A percentile compares a stretch with the other conserved stretches of the same genome.
These are phyloP conservation scores for Cryptomyrus ogoouensis DNA, from an alignment of 2,113 vertebrate genomes.

Conservation along the genomic window DNA sequence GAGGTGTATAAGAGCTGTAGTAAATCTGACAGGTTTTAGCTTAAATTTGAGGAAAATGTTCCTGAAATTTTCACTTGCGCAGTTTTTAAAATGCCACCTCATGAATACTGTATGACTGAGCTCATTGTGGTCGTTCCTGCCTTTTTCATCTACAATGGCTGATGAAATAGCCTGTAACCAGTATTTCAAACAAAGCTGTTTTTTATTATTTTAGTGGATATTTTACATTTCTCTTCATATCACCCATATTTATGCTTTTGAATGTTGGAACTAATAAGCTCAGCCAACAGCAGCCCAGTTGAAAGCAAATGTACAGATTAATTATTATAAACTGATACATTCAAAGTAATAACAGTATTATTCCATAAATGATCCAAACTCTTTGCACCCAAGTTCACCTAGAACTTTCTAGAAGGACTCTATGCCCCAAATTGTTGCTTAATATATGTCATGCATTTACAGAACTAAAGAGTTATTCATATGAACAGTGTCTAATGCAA, in stretches of 20 bases:
- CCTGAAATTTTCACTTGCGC: background rate
- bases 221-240: background rate
- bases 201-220: conserved; percentile 4
- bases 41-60: background rate
- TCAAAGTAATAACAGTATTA: background rate
- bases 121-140: background rate
- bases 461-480: background rate
- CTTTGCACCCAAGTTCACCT: background rate
- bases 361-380: background rate
- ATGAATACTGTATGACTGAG: conserved; percentile 12
- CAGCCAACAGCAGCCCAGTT: background rate
- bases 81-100: background rate
- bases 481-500: background rate
- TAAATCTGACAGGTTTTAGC: background rate
- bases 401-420: background rate
- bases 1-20: background rate
- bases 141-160: conserved; percentile 2
- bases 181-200: background rate
- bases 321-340: conserved; percentile 3
- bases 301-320: background rate
- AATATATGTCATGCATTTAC: background rate
- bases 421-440: background rate
- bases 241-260: background rate
- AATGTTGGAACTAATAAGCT: background rate
- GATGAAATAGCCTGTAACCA: conserved; percentile 9